A percentile compares a stretch with the other conserved stretches of the same genome.
Evolutionary conservation across 2,888 invertebrate species (phyloP).

Genomic region (Amphiduros pacificus): DNA sequence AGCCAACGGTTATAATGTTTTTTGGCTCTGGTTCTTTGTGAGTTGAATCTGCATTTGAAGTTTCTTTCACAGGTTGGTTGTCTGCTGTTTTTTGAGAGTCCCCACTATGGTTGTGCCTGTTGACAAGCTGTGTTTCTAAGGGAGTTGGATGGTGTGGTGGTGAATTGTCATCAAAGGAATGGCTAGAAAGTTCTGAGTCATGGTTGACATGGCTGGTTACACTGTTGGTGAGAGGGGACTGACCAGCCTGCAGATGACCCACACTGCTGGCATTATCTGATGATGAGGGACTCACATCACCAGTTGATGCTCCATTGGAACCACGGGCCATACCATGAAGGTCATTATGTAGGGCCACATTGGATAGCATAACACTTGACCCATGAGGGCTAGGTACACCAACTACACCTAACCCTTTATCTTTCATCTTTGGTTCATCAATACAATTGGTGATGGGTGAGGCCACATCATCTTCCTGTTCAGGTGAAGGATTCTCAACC

Average conservation of each 20-base stretch:
- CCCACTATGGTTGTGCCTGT: slow-evolving; percentile 1
- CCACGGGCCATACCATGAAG: slow-evolving; percentile 9
- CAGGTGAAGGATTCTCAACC: no score
- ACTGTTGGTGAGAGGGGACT: slow-evolving; percentile 13
- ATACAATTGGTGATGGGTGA: no score
- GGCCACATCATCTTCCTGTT: no score
- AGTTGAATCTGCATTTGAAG: background rate
- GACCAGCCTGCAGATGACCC: slow-evolving; percentile 6
- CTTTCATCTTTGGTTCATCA: no score
- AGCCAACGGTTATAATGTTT: slow-evolving; percentile 26
- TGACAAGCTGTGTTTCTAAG: background rate
- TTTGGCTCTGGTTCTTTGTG: slow-evolving; percentile 13
- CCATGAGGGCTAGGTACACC: no score
- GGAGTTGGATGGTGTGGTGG: background rate
- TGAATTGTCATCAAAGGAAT: slow-evolving; percentile 21
- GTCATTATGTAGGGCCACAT: no score
- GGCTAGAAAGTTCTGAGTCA: slow-evolving; percentile 27
- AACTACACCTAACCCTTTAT: no score
- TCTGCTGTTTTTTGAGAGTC: background rate
- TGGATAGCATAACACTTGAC: no score
- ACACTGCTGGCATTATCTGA: slow-evolving; percentile 12
- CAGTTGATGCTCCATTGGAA: slow-evolving; percentile 18
- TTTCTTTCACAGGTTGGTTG: background rate
- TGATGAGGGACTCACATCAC: slow-evolving; percentile 17
- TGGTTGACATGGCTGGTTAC: slow-evolving; percentile 5